Percentiles rank a stretch among this genome's conserved stretches.
Evolutionary conservation across 1,140 invertebrate species (phyloP).

Genomic region (Nasonia giraulti): DNA sequence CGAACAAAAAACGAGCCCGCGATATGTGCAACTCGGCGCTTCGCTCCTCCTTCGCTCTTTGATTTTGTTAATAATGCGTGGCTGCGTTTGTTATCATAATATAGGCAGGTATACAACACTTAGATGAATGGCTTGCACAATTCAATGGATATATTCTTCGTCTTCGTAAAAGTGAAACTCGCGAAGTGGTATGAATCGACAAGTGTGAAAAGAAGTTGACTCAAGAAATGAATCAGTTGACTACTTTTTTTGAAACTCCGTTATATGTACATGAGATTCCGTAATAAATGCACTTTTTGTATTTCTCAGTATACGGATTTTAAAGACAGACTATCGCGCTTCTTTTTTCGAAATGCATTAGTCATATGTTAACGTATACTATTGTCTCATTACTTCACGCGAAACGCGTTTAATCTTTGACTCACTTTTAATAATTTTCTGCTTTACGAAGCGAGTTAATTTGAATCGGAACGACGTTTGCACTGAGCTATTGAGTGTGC

Average conservation of each 20-base stretch:
- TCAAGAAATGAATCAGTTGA: not conserved
- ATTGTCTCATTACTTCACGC: too few relatives aligned
- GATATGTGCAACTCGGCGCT: conserved; percentile 35
- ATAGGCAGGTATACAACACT: not conserved
- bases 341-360: too few relatives aligned
- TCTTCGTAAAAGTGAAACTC: not conserved
- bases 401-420: too few relatives aligned
- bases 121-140: not conserved
- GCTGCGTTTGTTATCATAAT: not conserved
- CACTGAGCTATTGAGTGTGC: too few relatives aligned
- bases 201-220: not conserved
- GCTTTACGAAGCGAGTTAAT: too few relatives aligned
- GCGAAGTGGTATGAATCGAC: not conserved
- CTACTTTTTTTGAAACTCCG: not conserved
- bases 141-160: not conserved
- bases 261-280: not conserved
- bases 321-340: too few relatives aligned
- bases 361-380: too few relatives aligned
- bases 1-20: conserved; percentile 40
- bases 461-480: too few relatives aligned
- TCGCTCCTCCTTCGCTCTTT: conserved; percentile 57
- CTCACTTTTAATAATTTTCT: too few relatives aligned
- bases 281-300: not conserved
- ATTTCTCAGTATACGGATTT: not conserved
- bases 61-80: conserved; percentile 7